Evolutionary conservation across 2,888 invertebrate species (phyloP), one percentile per base, ranked within the genome.

Genomic region (Amphipoea lucens): DNA sequence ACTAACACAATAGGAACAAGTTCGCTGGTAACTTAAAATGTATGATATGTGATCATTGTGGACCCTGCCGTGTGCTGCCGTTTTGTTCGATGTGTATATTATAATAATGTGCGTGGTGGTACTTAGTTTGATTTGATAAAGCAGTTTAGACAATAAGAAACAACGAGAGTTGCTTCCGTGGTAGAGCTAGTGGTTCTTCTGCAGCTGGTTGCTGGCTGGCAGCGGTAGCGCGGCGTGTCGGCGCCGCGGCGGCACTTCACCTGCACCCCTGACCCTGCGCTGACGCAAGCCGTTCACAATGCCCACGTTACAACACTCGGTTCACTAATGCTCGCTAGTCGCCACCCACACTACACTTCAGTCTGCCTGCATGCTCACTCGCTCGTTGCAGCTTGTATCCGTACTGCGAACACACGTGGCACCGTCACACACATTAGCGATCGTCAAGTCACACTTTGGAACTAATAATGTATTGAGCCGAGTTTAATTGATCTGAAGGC

Each of bases 181-280:
- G 45, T 9, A 5, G 14, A 29, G 7, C 5, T 17, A 60, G 36
- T 54, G 54, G 66, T 40, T 29, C 62, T 85, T 80, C 85, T 85
- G 85, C n/a, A n/a, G 69, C 23, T 3, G 40, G 4, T 17, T 17
- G 40, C 29, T 11, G 48, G 5, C 29, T 48, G 75, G 1, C 82
- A 11, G 40, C 23, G 17, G 5, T 4, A 6, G 0, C 36, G 12
- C 60, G n/a, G 5, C 5, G 11, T 23, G 65, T 20, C 12, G 29
- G 48, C 29, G 12, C 12, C 9, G 11, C 29, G 57, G 60, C 36
- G 51, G 45, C 1, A 23, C 54, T 73, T 62, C 68, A 62, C 82
- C 74, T 70, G 82, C 86, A 66, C 70, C 75, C 85, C 75, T 75
- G 82, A 86, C 74, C 84, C 57, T 65, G 62, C 66, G 72, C 74